A percentile compares a stretch with the other conserved stretches of the same genome.
phyloP scores from a whole-genome alignment of 2,888 invertebrate genomes.

The Caenorhabditis afra region DNA sequence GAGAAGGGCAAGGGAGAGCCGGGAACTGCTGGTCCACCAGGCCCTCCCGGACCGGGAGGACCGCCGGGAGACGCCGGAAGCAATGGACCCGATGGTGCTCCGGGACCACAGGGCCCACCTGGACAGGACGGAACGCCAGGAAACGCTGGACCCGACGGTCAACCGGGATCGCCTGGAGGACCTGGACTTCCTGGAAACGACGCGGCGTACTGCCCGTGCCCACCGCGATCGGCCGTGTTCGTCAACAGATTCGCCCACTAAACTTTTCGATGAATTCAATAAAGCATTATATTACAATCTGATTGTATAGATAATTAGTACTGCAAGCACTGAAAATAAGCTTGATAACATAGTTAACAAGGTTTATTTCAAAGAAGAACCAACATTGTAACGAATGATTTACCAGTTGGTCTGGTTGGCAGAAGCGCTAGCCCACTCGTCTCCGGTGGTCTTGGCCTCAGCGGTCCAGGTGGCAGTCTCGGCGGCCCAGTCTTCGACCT shows the following conservation, averaged over 20 bases:
- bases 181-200: constrained; percentile 66
- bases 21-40: constrained; percentile 55
- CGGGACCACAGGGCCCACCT: constrained; percentile 62
- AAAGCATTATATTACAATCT: constrained; percentile 4
- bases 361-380: constrained; percentile 61
- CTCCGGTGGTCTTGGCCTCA: constrained; percentile 54
- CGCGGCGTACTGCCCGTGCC: constrained; percentile 68
- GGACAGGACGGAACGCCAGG: constrained; percentile 61
- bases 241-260: constrained; percentile 61
- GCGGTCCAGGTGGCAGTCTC: constrained; percentile 72
- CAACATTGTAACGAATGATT: constrained; percentile 60
- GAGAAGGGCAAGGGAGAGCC: constrained; percentile 60
- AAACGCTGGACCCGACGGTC: constrained; percentile 55
- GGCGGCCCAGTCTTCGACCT: constrained; percentile 74
- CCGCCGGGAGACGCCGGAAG: constrained; percentile 56
- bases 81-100: constrained; percentile 56
- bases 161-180: constrained; percentile 61
- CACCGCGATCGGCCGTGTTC: constrained; percentile 65
- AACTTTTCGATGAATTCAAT: background rate
- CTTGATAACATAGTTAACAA: constrained; percentile 51
- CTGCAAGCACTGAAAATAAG: background rate
- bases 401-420: constrained; percentile 60
- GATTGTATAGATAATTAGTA: background rate
- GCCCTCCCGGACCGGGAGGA: constrained; percentile 59
- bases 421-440: constrained; percentile 62